Percentiles rank a stretch among this genome's conserved stretches.
Conservation (phyloP, 2,888 invertebrate genomes). For the Phortica okadai region DNA sequence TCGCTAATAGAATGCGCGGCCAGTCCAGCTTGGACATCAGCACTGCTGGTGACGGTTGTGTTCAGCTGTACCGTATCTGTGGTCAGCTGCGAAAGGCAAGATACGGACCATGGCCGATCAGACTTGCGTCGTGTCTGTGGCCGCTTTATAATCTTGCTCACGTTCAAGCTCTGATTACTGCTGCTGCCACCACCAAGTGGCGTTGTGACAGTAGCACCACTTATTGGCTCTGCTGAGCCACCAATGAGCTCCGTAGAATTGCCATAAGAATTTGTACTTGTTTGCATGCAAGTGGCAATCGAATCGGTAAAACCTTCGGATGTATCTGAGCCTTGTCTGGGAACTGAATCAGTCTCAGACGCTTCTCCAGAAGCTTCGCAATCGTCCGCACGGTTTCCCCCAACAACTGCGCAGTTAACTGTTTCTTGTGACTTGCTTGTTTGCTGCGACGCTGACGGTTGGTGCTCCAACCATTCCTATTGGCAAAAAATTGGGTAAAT, state of each 20-base stretch:
- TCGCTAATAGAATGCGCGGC: slow-evolving; percentile 90
- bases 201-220: slow-evolving; percentile 46
- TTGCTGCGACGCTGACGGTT: slow-evolving; percentile 66
- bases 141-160: slow-evolving; percentile 80
- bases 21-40: slow-evolving; percentile 77
- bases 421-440: slow-evolving; percentile 52
- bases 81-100: slow-evolving; percentile 87
- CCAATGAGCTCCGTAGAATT: slow-evolving; percentile 78
- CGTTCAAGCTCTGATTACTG: slow-evolving; percentile 72
- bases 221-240: slow-evolving; percentile 80
- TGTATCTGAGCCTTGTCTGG: slow-evolving; percentile 82
- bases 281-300: slow-evolving; percentile 81
- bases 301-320: slow-evolving; percentile 88
- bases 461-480: slow-evolving; percentile 76
- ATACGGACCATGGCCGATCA: slow-evolving; percentile 91
- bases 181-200: slow-evolving; percentile 60
- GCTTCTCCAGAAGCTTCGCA: slow-evolving; percentile 95
- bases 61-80: slow-evolving; percentile 75
- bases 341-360: slow-evolving; percentile 80
- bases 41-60: slow-evolving; percentile 67
- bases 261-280: slow-evolving; percentile 77
- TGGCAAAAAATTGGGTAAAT: neutral
- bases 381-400: slow-evolving; percentile 68
- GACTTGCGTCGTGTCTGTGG: slow-evolving; percentile 74
- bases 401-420: slow-evolving; percentile 37